A percentile compares a stretch with the other conserved stretches of the same genome.
phyloP scores from a whole-genome alignment of 2,888 invertebrate genomes.

The Xestia ashworthii region DNA sequence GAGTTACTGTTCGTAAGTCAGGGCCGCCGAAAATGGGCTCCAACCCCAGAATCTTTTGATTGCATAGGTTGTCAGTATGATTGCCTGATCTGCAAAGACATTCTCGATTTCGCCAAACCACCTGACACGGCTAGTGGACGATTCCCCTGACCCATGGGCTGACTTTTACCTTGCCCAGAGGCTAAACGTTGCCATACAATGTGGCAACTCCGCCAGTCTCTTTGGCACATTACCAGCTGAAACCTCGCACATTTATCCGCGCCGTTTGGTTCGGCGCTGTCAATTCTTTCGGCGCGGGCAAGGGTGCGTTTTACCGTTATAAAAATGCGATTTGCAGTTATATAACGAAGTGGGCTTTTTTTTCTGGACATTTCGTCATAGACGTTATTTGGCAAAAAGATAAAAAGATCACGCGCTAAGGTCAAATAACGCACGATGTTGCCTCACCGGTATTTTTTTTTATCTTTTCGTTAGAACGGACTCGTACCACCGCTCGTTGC shows the following conservation, averaged over 20 bases:
- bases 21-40: no score
- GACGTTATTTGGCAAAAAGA: neutral
- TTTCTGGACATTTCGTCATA: neutral
- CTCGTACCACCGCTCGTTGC: constrained; percentile 1
- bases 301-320: neutral
- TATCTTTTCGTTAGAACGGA: constrained; percentile 33
- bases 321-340: neutral
- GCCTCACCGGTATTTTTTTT: constrained; percentile 8
- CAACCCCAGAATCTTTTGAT: no score
- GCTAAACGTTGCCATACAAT: neutral
- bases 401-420: constrained; percentile 22
- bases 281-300: no score
- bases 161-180: neutral
- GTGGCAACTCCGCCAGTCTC: neutral
- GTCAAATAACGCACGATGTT: constrained; percentile 8
- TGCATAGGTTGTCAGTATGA: no score
- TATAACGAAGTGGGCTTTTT: neutral
- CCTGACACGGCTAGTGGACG: neutral
- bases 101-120: no score
- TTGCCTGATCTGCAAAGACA: no score
- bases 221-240: neutral
- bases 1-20: no score
- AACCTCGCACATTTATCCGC: no score
- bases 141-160: neutral
- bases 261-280: no score